Evolutionary conservation across 2,888 invertebrate species (phyloP), one percentile per base, ranked within the genome.

Genomic region (Dynastes grantii): DNA sequence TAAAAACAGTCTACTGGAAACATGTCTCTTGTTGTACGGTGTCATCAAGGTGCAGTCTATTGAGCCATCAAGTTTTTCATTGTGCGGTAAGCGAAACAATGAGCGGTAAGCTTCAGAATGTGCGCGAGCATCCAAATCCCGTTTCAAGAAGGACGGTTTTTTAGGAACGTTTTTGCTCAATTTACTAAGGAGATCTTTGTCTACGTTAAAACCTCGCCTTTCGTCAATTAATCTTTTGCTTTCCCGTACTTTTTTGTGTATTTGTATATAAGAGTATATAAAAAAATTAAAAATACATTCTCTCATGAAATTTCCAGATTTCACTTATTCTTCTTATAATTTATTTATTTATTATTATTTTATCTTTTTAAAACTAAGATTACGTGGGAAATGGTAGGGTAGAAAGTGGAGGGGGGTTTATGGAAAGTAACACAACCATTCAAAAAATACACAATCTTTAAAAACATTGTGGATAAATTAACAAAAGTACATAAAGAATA

Each of bases 51-150:
- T 94, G 86, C 97, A 97, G 85, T 96, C 96, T 76, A 96, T 95
- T 64, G 95, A 95, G 0, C 99, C 99, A 89, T 99, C 99, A 79
- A 99, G 90, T 88, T 98, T 98, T 90, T 99, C 99, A 40, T 90
- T 91, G 79, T 94, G 92, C 0, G 99, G 98, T 83, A 99, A 92
- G 82, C 97, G 91, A 86, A 97, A 97, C 85, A 94, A 92, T 83
- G 95, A 90, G 51, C 96, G 92, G 88, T 97, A 99, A 58, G 95
- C 93, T 88, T 98, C 98, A 27, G 98, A 98, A 85, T 98, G 95
- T 80, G 97, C 95, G 83, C 97, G 92, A 0, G 98, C 98, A 88
- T 98, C 98, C 82, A 99, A 90, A 89, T 99, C 98, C 80, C 99
- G 92, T 88, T 99, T 97, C 40, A 99, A 90, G 85, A 97, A 96